Evolutionary conservation across 2,888 invertebrate genomes (phyloP).

Genomic region (Pyrgus malvae): DNA sequence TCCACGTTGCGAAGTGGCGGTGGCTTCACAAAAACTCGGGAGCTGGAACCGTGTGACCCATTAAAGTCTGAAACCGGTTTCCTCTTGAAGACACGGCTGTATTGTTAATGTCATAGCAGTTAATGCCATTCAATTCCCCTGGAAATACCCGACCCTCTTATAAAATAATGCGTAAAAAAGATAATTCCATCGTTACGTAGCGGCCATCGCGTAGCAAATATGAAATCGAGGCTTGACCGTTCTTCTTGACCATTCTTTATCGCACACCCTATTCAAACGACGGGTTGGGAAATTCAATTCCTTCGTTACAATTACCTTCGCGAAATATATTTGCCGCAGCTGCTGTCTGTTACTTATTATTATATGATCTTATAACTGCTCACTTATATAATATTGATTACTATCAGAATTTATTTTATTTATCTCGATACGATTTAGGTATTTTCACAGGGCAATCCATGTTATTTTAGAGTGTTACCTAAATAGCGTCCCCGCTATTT

Average conservation of each 20-base stretch:
- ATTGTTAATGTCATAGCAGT: conserved; percentile 75
- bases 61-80: conserved; percentile 79
- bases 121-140: conserved; percentile 74
- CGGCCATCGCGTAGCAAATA: conserved; percentile 66
- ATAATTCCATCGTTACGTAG: conserved; percentile 65
- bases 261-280: conserved; percentile 49
- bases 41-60: conserved; percentile 80
- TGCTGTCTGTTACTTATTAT: conserved; percentile 44
- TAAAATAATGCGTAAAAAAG: conserved; percentile 73
- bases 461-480: too few species aligned
- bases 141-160: conserved; percentile 71
- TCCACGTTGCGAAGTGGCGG: conserved; percentile 43
- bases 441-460: too few species aligned
- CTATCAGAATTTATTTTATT: too few species aligned
- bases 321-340: conserved; percentile 56
- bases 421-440: too few species aligned
- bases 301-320: conserved; percentile 43
- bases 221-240: conserved; percentile 70
- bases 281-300: conserved; percentile 52
- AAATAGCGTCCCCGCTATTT: too few species aligned
- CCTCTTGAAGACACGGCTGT: conserved; percentile 70
- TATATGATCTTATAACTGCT: conserved; percentile 23
- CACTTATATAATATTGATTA: too few species aligned
- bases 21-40: conserved; percentile 67
- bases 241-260: conserved; percentile 68